These are phyloP conservation scores for Heliconius sara DNA, from an alignment of 2,888 invertebrate species.

Conservation along the genomic window DNA sequence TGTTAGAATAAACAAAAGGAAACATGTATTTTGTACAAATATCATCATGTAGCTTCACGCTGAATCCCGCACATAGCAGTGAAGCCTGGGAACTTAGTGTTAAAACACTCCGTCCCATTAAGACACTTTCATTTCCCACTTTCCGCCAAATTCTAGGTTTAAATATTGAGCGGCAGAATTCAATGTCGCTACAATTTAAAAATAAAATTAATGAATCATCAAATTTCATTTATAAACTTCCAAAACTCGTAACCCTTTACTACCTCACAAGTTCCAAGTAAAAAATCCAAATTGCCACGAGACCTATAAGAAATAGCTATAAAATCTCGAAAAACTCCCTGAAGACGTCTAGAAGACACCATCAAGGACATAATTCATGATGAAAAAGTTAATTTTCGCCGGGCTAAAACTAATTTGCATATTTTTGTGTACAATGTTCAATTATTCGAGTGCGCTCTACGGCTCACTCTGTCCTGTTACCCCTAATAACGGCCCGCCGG, in stretches of 20 bases:
- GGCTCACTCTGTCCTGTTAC: conserved; percentile 66
- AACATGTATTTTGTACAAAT: too few species aligned
- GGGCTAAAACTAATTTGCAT: conserved; percentile 77
- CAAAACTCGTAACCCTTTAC: conserved; percentile 63
- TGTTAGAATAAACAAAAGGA: too few species aligned
- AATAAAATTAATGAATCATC: not conserved
- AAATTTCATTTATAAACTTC: conserved; percentile 1
- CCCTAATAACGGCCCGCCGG: conserved; percentile 69
- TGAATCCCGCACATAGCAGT: too few species aligned
- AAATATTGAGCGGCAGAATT: too few species aligned
- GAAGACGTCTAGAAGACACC: conserved; percentile 75
- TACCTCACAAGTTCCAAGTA: conserved; percentile 52
- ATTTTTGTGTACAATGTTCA: conserved; percentile 77
- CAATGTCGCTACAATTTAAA: too few species aligned
- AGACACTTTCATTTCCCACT: too few species aligned
- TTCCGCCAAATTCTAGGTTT: too few species aligned
- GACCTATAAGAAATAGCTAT: conserved; percentile 58
- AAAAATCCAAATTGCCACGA: conserved; percentile 58
- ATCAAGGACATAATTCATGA: conserved; percentile 82
- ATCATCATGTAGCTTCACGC: too few species aligned
- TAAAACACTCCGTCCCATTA: too few species aligned
- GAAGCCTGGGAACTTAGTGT: too few species aligned
- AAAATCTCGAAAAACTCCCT: conserved; percentile 82
- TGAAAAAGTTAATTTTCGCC: conserved; percentile 83
- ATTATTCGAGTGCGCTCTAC: conserved; percentile 74